Base-by-base conservation (phyloP, 2,888 invertebrate genomes). In the Drosophila formosana region DNA sequence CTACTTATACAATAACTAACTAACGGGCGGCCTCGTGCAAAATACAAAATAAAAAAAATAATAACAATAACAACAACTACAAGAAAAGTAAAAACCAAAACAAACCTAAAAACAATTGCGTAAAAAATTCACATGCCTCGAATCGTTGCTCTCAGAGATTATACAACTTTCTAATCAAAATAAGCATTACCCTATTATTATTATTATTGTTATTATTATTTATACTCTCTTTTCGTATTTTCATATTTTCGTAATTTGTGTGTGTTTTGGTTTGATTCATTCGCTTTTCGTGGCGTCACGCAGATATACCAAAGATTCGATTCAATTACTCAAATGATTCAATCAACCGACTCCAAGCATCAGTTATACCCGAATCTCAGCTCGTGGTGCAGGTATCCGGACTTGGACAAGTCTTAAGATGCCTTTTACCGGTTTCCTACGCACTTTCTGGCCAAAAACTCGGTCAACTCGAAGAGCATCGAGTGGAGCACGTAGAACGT, bases 161-260 rank as follows among this genome's bases (percentile, higher is more conserved):
- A 84, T 84, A 80, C 83, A 84, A 88, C 87, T 83, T 83, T 83
- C 88, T 88, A 83, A 83, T 85, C 75, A 88, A 88, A 88, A 80
- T 75, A 75, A 65, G 71, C 74, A 84, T 76, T 79, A 67, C 76
- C 80, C 76, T 88, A 73, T 67, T 82, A 63, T 74, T 79, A 65
- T 53, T 57, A 43, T 66, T 50, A 50, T 32, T 26, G 26, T 32
- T 60, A 61, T 65, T 61, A 63, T 63, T 66, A 43, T 37, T 18
- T 18, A 41, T 41, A 46, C 46, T 55, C 51, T 71, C 30, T 25
- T 58, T 51, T n/a, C 41, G 58, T 62, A 28, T 32, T 37, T 60
- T 46, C 37, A n/a, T 37, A 37, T 37, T 37, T 34, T 46, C 37
- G 5, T 37, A 37, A n/a, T 37, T 34, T 34, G 9, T 11, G 3